Evolutionary conservation across 2,888 invertebrate species (phyloP).

Genomic region (Tachystola acroxantha): DNA sequence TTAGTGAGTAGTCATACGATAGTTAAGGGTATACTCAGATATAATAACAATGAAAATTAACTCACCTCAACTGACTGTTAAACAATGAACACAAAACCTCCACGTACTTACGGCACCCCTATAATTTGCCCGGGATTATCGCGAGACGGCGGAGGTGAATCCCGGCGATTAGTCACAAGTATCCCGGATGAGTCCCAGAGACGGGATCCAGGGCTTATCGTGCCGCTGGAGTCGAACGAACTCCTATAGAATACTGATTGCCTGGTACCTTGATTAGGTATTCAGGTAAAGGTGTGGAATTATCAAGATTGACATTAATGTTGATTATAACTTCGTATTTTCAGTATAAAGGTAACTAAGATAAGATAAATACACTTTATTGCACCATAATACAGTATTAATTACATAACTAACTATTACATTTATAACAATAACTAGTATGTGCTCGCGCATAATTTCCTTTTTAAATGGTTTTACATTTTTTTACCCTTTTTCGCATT

Average conservation of each 20-base stretch:
- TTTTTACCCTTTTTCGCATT: no score
- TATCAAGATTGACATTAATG: slow-evolving; percentile 49
- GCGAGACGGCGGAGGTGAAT: slow-evolving; percentile 64
- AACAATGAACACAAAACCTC: slow-evolving; percentile 61
- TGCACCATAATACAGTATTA: no score
- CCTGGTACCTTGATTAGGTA: slow-evolving; percentile 54
- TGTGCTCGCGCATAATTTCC: no score
- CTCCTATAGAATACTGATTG: slow-evolving; percentile 69
- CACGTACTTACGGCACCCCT: slow-evolving; percentile 56
- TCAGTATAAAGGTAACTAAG: no score
- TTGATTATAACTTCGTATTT: no score
- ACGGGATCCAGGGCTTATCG: slow-evolving; percentile 49
- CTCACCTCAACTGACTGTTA: slow-evolving; percentile 50
- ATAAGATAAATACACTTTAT: no score
- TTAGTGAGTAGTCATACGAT: no score
- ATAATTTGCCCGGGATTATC: slow-evolving; percentile 74
- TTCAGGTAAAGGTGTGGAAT: slow-evolving; percentile 63
- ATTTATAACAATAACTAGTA: no score
- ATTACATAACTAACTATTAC: no score
- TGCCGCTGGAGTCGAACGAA: slow-evolving; percentile 39
- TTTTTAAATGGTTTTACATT: no score
- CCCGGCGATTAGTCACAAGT: slow-evolving; percentile 75
- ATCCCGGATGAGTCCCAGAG: slow-evolving; percentile 52
- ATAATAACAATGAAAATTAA: slow-evolving; percentile 6
- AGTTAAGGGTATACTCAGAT: no score